phyloP scores from a whole-genome alignment of 2,888 invertebrate genomes.

The Maniola hyperantus region DNA sequence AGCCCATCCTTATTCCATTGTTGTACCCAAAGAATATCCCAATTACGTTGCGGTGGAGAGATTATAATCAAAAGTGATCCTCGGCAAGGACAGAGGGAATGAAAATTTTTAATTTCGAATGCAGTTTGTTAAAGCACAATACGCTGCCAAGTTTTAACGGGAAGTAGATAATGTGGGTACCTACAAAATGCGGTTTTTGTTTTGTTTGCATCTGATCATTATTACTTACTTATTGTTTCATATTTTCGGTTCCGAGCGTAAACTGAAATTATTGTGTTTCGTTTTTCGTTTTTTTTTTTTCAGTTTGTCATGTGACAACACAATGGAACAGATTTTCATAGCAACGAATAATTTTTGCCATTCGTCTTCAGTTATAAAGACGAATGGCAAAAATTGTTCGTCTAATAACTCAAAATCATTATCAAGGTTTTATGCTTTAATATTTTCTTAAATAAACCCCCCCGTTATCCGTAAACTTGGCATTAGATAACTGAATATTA shows the following conservation, averaged over 20 bases:
- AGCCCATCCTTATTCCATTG: slow-evolving; percentile 53
- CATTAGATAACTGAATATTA: too few species aligned
- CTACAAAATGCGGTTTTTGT: slow-evolving; percentile 68
- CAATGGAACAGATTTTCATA: slow-evolving; percentile 10
- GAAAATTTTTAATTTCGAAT: slow-evolving; percentile 81
- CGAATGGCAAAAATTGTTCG: too few species aligned
- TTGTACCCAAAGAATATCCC: slow-evolving; percentile 76
- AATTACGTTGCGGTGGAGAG: slow-evolving; percentile 75
- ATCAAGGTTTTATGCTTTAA: too few species aligned
- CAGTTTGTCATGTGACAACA: slow-evolving; percentile 11
- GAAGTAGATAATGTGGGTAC: slow-evolving; percentile 58
- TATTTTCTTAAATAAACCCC: too few species aligned
- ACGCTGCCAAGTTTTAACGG: slow-evolving; percentile 61
- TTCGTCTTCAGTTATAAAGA: too few species aligned
- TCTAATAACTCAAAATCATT: too few species aligned
- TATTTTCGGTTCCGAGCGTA: slow-evolving; percentile 44
- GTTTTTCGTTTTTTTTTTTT: slow-evolving; percentile 19
- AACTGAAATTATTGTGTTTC: slow-evolving; percentile 31
- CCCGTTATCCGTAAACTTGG: too few species aligned
- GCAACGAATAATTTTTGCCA: background rate
- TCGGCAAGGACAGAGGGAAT: slow-evolving; percentile 60
- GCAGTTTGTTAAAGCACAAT: slow-evolving; percentile 80
- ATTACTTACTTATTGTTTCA: slow-evolving; percentile 54
- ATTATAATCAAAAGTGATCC: slow-evolving; percentile 80
- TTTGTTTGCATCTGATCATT: slow-evolving; percentile 60